Evolutionary conservation across 2,113 vertebrate genomes (phyloP), one percentile per base, ranked within the genome.

Genomic region (Parotia lawesii): DNA sequence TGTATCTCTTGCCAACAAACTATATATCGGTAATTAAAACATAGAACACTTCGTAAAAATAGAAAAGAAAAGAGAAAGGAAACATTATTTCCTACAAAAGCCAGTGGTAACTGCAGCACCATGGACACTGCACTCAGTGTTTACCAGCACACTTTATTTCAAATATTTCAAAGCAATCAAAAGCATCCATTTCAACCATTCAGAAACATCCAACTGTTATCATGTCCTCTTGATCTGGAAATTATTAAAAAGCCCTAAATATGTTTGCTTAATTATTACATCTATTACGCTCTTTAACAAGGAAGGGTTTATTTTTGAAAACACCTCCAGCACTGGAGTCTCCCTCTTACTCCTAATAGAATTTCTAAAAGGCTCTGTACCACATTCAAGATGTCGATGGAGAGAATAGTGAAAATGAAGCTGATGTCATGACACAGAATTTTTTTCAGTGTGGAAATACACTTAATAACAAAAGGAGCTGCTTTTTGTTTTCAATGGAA

Each of bases 91-190:
- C 33, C 47, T 42, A 50, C 23, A 53, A 37, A 94, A 67, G 23
- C 3, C 44, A 57, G 12, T 11, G 73, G 27, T 54, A 78, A 85
- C 35, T 85, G 78, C 84, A 91, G 81, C 71, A 95, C 89, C 77
- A 76, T 53, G 51, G 87, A 89, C 74, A 85, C 62, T 58, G 71
- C 73, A 70, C 54, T 35, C 3, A 0, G 16, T 29, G 47, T 47
- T 89, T 50, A 53, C 48, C 50, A 70, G 50, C 16, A 72, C 11
- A 12, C 6, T 74, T 61, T 4, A 56, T 72, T 81, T 58, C 1
- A 4, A 69, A 44, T 71, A 82, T 75, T 71, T 66, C 19, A 23
- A 77, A 90, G 28, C 1, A 1, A 37, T 31, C 24, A 58, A 85
- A 84, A 62, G 11, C 9, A 81, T 25, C 37, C 3, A 62, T 56